phyloP scores from a whole-genome alignment of 2,113 vertebrate genomes.

The Nycticebus coucang region DNA sequence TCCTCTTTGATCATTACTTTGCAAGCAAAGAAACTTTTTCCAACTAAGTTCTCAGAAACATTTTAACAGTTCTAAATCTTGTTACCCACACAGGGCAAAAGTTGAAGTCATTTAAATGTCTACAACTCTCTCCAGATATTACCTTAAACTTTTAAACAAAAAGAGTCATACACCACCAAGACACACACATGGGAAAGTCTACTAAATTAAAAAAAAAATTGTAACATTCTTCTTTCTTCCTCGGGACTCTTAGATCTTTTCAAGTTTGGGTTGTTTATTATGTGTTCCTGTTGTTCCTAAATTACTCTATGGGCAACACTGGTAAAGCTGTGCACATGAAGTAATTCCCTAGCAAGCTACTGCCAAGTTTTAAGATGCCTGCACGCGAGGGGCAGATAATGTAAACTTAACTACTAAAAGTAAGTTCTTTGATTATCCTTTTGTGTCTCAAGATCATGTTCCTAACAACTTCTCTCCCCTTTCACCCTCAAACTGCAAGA shows the following conservation, averaged over 20 bases:
- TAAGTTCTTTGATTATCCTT: conserved; percentile 43
- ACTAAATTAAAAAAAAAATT: neutral
- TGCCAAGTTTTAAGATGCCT: conserved; percentile 45
- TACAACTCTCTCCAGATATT: neutral
- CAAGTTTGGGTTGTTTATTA: conserved; percentile 27
- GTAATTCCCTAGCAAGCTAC: conserved; percentile 42
- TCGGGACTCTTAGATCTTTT: conserved; percentile 9
- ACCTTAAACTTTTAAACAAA: neutral
- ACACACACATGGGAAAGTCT: neutral
- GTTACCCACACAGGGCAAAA: neutral
- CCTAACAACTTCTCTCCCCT: neutral
- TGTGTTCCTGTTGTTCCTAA: neutral
- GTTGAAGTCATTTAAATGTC: neutral
- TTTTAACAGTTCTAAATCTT: neutral
- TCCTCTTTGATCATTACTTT: conserved; percentile 21
- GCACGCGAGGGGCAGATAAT: conserved; percentile 40
- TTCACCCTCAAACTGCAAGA: neutral
- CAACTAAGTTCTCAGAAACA: conserved; percentile 28
- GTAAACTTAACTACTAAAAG: conserved; percentile 56
- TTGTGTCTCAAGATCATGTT: conserved; percentile 6
- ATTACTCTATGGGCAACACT: conserved; percentile 2
- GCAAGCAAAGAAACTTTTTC: conserved; percentile 5
- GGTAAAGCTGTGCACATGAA: neutral
- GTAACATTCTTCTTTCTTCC: neutral
- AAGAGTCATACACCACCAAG: neutral